These are phyloP conservation scores for Myathropa florea DNA, from an alignment of 2,888 invertebrate genomes.

Conservation along the genomic window DNA sequence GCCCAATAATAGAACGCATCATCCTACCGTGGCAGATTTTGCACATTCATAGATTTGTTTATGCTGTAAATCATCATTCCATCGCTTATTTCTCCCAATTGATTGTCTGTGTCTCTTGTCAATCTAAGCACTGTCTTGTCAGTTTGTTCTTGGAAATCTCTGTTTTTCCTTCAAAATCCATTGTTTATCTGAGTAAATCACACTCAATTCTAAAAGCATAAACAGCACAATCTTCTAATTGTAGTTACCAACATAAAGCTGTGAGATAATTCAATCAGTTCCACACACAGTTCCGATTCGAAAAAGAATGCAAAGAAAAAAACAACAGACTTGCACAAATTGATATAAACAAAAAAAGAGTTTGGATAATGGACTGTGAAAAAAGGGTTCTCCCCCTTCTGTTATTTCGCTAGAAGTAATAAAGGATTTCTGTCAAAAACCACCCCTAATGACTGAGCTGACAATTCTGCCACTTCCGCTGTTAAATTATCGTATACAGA, in stretches of 20 bases:
- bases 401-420: background rate
- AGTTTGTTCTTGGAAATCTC: background rate
- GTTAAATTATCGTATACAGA: background rate
- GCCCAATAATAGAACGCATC: no score
- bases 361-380: constrained; percentile 6
- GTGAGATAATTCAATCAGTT: constrained; percentile 8
- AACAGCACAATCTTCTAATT: background rate
- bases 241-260: background rate
- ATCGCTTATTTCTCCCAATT: no score
- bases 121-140: background rate
- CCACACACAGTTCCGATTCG: background rate
- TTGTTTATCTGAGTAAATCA: background rate
- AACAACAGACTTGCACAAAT: background rate
- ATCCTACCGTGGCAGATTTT: no score
- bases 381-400: background rate
- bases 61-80: no score
- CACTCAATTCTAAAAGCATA: background rate
- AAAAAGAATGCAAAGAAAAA: background rate
- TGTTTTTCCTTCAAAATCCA: background rate
- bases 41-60: no score
- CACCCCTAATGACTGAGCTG: constrained; percentile 1
- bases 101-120: no score
- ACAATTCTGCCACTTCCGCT: background rate
- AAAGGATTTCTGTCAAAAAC: background rate
- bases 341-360: background rate